Percentiles rank a stretch among this genome's conserved stretches.
Evolutionary conservation across 2,888 invertebrate species (phyloP).

Genomic region (Cheilosia urbana): DNA sequence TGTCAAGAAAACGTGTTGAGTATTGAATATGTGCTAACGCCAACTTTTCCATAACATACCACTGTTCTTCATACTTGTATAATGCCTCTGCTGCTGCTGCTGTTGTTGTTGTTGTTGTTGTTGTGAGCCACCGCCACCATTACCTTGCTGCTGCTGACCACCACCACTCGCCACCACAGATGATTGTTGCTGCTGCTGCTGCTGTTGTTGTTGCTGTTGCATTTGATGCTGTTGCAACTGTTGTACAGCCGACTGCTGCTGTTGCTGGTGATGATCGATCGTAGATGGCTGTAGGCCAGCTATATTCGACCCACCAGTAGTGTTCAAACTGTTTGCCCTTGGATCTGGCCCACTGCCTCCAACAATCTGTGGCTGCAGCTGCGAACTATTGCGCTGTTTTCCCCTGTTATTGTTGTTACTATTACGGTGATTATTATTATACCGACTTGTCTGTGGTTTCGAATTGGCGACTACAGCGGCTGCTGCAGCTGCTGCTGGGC

Average conservation of each 20-base stretch:
- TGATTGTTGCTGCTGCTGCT: slow-evolving; percentile 77
- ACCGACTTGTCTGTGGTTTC: slow-evolving; percentile 77
- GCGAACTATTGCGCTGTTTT: slow-evolving; percentile 80
- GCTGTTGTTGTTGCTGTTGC: slow-evolving; percentile 79
- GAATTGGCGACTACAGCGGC: slow-evolving; percentile 76
- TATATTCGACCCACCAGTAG: slow-evolving; percentile 52
- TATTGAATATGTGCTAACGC: slow-evolving; percentile 73
- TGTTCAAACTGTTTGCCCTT: slow-evolving; percentile 72
- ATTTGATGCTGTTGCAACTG: slow-evolving; percentile 78
- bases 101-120: background rate
- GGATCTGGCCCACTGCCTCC: slow-evolving; percentile 74
- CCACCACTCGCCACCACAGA: slow-evolving; percentile 56
- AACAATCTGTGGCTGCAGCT: slow-evolving; percentile 74
- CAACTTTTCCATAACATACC: slow-evolving; percentile 74
- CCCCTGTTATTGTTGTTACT: slow-evolving; percentile 80
- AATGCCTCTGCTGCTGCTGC: slow-evolving; percentile 64
- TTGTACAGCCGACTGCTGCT: slow-evolving; percentile 76
- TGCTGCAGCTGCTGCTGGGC: slow-evolving; percentile 78
- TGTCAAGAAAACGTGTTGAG: slow-evolving; percentile 75
- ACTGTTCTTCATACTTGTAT: slow-evolving; percentile 70
- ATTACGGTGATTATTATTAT: slow-evolving; percentile 81
- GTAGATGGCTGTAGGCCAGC: slow-evolving; percentile 76
- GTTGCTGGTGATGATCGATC: slow-evolving; percentile 79
- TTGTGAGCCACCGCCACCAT: slow-evolving; percentile 72
- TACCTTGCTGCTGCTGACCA: slow-evolving; percentile 65